phyloP scores from a whole-genome alignment of 2,888 invertebrate species.

The Apomyelois bistriatella region DNA sequence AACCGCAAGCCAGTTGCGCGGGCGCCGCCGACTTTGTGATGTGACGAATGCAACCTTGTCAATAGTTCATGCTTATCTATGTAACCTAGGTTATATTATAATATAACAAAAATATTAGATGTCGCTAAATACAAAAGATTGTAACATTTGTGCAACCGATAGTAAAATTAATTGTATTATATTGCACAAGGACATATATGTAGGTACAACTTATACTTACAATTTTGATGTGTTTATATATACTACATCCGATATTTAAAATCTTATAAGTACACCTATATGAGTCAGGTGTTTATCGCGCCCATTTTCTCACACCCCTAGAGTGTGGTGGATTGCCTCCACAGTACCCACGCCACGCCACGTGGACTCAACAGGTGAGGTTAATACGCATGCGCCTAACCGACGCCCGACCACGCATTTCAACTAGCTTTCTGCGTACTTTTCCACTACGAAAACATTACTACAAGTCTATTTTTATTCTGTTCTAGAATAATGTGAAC shows the following conservation, averaged over 20 bases:
- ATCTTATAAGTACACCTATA: conserved; percentile 13
- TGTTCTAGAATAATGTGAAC: too few relatives aligned
- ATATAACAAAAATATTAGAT: background rate
- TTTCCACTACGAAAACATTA: conserved; percentile 51
- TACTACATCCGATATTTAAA: background rate
- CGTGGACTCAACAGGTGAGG: conserved; percentile 71
- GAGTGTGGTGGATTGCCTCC: conserved; percentile 13
- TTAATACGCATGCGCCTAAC: conserved; percentile 51
- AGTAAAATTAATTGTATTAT: too few relatives aligned
- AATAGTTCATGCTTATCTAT: conserved; percentile 16
- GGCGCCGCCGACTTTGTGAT: conserved; percentile 47
- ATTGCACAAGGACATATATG: background rate
- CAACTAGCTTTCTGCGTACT: conserved; percentile 48
- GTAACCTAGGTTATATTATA: conserved; percentile 5
- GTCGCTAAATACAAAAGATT: background rate
- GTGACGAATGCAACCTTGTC: conserved; percentile 58
- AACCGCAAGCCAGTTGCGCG: conserved; percentile 55
- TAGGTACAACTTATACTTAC: background rate
- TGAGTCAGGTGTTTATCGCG: conserved; percentile 41
- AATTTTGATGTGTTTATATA: background rate
- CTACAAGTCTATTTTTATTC: background rate
- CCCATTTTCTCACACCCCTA: conserved; percentile 39
- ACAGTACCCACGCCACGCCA: conserved; percentile 31
- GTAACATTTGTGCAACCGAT: background rate
- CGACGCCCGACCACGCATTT: conserved; percentile 25